These are phyloP conservation scores for Musca vetustissima DNA, from an alignment of 1,140 invertebrate species.

Conservation along the genomic window DNA sequence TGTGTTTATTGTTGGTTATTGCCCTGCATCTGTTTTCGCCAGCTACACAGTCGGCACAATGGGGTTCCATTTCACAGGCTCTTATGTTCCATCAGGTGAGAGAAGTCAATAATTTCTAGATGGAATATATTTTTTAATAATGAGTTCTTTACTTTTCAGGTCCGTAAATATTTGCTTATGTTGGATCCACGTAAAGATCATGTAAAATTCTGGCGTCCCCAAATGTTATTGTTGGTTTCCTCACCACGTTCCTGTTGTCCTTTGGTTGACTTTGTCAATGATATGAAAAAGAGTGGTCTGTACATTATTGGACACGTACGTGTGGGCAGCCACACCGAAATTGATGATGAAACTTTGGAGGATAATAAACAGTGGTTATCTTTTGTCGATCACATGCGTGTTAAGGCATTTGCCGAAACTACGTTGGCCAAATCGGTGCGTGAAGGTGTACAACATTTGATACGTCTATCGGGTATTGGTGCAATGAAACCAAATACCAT, in stretches of 20 bases:
- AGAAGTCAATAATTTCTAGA: not conserved
- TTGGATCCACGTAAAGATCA: slow-evolving; percentile 96
- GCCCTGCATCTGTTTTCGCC: slow-evolving; percentile 92
- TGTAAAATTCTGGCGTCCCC: slow-evolving; percentile 98
- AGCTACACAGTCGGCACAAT: slow-evolving; percentile 73
- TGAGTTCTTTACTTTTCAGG: slow-evolving; percentile 44
- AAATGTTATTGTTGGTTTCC: slow-evolving; percentile 90
- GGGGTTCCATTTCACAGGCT: slow-evolving; percentile 98
- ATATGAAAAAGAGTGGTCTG: slow-evolving; percentile 96
- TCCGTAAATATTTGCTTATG: slow-evolving; percentile 93
- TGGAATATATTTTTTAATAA: not conserved
- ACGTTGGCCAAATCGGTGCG: slow-evolving; percentile 83
- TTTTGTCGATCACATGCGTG: slow-evolving; percentile 81
- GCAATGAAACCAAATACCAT: slow-evolving; percentile 99
- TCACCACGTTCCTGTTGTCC: slow-evolving; percentile 89
- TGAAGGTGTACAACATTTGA: slow-evolving; percentile 89
- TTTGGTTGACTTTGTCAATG: slow-evolving; percentile 96
- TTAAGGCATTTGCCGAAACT: slow-evolving; percentile 97
- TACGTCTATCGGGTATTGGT: slow-evolving; percentile 90
- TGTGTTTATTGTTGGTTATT: slow-evolving; percentile 83
- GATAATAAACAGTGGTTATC: slow-evolving; percentile 86
- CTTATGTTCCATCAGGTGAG: slow-evolving; percentile 93
- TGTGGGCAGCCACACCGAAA: slow-evolving; percentile 63
- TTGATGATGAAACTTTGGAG: slow-evolving; percentile 70
- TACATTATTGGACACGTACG: slow-evolving; percentile 94